A percentile compares a stretch with the other conserved stretches of the same genome.
phyloP scores from a whole-genome alignment of 2,113 vertebrate genomes.

The Lontra canadensis region DNA sequence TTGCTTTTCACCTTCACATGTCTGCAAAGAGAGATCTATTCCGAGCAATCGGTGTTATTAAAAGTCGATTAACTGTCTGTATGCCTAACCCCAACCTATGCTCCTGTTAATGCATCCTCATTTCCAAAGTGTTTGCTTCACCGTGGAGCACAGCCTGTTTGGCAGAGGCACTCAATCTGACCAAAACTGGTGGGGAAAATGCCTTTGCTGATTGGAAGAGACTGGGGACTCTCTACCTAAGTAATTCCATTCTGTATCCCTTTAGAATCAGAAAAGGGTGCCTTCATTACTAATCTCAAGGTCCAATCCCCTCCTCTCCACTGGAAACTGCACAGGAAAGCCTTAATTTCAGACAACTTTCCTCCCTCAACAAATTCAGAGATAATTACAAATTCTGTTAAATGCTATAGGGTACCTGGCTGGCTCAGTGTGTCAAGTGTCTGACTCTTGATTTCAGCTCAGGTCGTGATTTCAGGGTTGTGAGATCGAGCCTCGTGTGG shows the following conservation, averaged over 20 bases:
- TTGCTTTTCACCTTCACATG: neutral
- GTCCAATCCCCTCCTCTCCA: neutral
- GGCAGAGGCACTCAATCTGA: neutral
- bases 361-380: neutral
- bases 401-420: neutral
- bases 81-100: neutral
- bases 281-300: neutral
- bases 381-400: neutral
- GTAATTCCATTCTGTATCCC: constrained; percentile 29
- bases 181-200: neutral
- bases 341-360: constrained; percentile 27
- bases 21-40: neutral
- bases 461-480: neutral
- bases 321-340: neutral
- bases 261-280: constrained; percentile 22
- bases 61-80: neutral
- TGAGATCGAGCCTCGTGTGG: neutral
- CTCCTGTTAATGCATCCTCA: neutral
- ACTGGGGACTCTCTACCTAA: neutral
- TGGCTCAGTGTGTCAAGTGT: neutral
- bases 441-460: neutral
- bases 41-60: neutral
- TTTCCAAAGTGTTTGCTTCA: constrained; percentile 43
- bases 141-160: neutral
- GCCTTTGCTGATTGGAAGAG: neutral